Conservation (phyloP, 2,113 vertebrate genomes). For the Xenus cinereus region DNA sequence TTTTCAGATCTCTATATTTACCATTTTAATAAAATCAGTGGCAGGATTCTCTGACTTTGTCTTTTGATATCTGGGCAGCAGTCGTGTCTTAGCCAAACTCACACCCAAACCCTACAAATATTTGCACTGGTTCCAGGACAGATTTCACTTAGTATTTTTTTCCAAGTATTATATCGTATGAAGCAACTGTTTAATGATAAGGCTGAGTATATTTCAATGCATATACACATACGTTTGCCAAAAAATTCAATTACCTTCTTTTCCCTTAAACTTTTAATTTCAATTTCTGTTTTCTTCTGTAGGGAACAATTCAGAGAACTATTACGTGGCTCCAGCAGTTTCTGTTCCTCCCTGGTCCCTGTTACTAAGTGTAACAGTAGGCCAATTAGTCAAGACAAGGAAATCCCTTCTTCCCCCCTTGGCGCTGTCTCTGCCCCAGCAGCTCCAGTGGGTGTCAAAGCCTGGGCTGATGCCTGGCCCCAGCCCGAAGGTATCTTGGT, state of each 20-base stretch:
- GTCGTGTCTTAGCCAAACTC: not conserved
- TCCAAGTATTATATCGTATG: not conserved
- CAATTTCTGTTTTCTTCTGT: not conserved
- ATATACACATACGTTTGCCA: accelerated
- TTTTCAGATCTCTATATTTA: not conserved
- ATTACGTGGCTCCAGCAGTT: not conserved
- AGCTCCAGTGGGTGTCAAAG: accelerated
- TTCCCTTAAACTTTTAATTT: not conserved
- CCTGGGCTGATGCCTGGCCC: not conserved
- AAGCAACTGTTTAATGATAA: not conserved
- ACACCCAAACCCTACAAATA: not conserved
- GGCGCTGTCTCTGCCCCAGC: not conserved
- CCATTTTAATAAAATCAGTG: not conserved
- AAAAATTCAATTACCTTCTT: not conserved
- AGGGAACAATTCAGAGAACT: not conserved
- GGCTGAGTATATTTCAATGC: not conserved
- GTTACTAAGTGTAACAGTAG: not conserved
- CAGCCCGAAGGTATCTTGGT: not conserved
- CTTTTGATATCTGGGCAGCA: not conserved
- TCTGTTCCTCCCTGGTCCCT: not conserved
- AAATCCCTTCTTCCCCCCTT: not conserved
- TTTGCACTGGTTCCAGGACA: not conserved
- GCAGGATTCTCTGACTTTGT: not conserved
- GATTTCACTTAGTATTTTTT: not conserved
- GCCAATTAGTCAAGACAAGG: not conserved